Conservation (phyloP, 1,140 invertebrate species). For the Rhopalosiphum maidis region DNA sequence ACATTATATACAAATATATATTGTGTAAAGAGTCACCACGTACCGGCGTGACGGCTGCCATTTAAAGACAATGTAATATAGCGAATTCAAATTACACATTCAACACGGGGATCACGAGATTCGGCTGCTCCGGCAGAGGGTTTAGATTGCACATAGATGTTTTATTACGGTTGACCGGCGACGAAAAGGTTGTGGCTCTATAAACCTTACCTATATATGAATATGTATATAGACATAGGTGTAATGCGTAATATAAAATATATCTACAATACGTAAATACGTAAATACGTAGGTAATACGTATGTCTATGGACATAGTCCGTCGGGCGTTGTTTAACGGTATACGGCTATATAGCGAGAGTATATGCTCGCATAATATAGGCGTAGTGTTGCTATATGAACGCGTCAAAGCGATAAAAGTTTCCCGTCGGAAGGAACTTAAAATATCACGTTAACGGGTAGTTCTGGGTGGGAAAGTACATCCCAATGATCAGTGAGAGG, state of each 20-base stretch:
- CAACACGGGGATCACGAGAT: not conserved
- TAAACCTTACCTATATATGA: too few relatives aligned
- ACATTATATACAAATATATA: not conserved
- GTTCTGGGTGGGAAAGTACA: not conserved
- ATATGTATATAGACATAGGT: too few relatives aligned
- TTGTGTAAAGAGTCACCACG: not conserved
- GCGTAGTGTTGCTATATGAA: not conserved
- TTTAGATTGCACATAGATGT: not conserved
- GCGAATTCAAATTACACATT: conserved; percentile 13
- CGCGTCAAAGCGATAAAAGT: conserved; percentile 23
- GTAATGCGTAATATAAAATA: not conserved
- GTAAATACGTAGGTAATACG: not conserved
- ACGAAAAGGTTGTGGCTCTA: not conserved
- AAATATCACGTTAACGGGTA: conserved; percentile 6
- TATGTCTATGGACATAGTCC: not conserved
- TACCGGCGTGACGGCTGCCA: not conserved
- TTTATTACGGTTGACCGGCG: conserved; percentile 18
- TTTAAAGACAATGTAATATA: not conserved
- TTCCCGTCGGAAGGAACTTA: not conserved
- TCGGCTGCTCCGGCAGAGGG: not conserved
- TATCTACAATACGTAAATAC: not conserved
- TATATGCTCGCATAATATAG: not conserved
- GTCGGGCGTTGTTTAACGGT: not conserved
- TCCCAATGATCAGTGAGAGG: not conserved
- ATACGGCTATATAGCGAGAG: not conserved